These are phyloP conservation scores for Apis laboriosa DNA, from an alignment of 1,140 invertebrate genomes.

Conservation along the genomic window DNA sequence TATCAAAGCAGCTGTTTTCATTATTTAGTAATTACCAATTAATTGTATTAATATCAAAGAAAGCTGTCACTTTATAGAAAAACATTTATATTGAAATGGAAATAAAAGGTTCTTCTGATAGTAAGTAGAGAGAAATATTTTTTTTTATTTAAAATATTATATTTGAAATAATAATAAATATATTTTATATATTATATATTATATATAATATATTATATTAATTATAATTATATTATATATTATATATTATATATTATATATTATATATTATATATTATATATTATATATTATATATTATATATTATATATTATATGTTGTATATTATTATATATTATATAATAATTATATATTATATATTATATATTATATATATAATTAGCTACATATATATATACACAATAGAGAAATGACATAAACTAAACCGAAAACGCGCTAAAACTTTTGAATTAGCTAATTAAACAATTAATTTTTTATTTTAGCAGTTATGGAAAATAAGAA, in stretches of 20 bases:
- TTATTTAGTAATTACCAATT: constrained; percentile 65
- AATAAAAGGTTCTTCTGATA: constrained; percentile 45
- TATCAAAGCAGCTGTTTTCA: constrained; percentile 57
- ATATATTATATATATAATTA: too few relatives aligned
- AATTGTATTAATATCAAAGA: constrained; percentile 51
- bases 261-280: too few relatives aligned
- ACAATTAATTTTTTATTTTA: constrained; percentile 32
- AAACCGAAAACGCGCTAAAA: background rate
- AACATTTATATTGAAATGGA: constrained; percentile 7
- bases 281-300: too few relatives aligned
- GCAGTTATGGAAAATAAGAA: constrained; percentile 31
- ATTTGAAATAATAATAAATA: background rate
- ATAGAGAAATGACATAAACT: background rate
- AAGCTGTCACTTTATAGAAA: constrained; percentile 28
- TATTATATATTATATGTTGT: too few relatives aligned
- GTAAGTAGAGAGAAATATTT: constrained; percentile 44
- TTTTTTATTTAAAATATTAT: constrained; percentile 1
- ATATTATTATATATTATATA: too few relatives aligned
- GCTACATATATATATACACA: too few relatives aligned
- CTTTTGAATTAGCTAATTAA: background rate
- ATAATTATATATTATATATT: too few relatives aligned
- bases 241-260: too few relatives aligned
- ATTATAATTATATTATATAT: too few relatives aligned
- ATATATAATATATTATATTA: background rate
- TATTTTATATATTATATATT: background rate